Base-by-base conservation (phyloP, 2,888 invertebrate species). In the Willowsia nigromaculata region DNA sequence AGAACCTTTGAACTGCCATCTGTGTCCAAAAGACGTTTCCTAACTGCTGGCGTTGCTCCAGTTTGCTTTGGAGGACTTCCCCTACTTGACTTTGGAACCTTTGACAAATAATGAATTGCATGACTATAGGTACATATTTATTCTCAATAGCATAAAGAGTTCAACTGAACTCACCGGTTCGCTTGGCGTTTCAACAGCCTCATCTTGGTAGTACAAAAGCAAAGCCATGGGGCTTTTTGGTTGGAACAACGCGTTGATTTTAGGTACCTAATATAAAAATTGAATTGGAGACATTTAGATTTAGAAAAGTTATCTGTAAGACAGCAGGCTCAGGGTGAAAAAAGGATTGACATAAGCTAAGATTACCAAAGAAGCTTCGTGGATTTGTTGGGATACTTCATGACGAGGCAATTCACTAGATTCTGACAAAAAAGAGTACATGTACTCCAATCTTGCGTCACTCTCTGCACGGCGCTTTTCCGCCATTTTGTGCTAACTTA, bases 391-490 rank as follows among this genome's bases (percentile, higher is more conserved):
- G 97, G 98, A 97, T 91, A 98, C 96, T 93, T 97, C 97, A 94
- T 97, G 96, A 40, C 97, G 94, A 0, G 96, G 96, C 80, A 98
- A 94, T 18, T 96, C 96, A 0, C 97, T 97, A 81, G 96, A 97
- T 93, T 97, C 97, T 93, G 97, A 97, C 92, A 98, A 95, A 78
- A 97, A 95, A 93, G 98, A 97, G 94, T 98, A 97, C 89, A 97
- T 96, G 94, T 97, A 98, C 94, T 98, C 98, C 95, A 98, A 94
- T 90, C 98, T 95, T 93, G 97, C 97, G 94, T 98, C 98, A 97
- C 98, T 98, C 94, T 98, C 98, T 94, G 97, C 98, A 88, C 98
- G 95, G 86, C 98, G 90, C 43, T 90, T 91, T 53, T 91, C 92
- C 25, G 88, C 90, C 91, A 91, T 93, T 90, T 90, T 92, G 33